Evolutionary conservation across 2,113 vertebrate species (phyloP).

Genomic region (Polypterus bichir): DNA sequence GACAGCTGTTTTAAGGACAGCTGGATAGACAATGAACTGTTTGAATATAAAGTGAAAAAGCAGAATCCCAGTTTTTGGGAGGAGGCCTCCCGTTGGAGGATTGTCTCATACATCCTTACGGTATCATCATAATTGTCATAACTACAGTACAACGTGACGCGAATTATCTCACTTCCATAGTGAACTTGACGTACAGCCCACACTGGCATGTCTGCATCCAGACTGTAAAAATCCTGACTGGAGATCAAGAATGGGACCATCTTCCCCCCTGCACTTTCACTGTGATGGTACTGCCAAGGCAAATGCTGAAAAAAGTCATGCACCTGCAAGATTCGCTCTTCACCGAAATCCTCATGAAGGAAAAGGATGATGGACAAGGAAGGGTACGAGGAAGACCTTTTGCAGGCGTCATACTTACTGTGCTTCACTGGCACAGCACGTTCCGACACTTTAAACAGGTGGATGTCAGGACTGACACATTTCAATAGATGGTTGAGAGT

Average conservation of each 20-base stretch:
- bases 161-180: constrained; percentile 60
- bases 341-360: constrained; percentile 61
- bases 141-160: constrained; percentile 71
- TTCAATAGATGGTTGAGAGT: constrained; percentile 64
- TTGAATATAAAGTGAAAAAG: constrained; percentile 52
- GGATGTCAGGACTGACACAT: constrained; percentile 60
- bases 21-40: constrained; percentile 49
- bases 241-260: constrained; percentile 35
- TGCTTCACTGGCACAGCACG: constrained; percentile 42
- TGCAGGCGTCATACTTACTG: constrained; percentile 20
- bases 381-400: constrained; percentile 50
- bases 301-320: constrained; percentile 68
- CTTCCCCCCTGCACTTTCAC: constrained; percentile 29
- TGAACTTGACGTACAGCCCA: constrained; percentile 74
- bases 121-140: constrained; percentile 80
- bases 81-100: constrained; percentile 55
- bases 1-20: constrained; percentile 77
- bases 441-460: constrained; percentile 78
- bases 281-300: constrained; percentile 68
- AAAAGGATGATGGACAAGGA: constrained; percentile 80
- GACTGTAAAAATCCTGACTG: constrained; percentile 66
- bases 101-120: constrained; percentile 70
- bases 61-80: constrained; percentile 61
- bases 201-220: constrained; percentile 73
- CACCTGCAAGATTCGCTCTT: constrained; percentile 64